Percentiles rank a stretch among this genome's conserved stretches.
Conservation (phyloP, 2,113 vertebrate species). For the Hyperopisus bebe region DNA sequence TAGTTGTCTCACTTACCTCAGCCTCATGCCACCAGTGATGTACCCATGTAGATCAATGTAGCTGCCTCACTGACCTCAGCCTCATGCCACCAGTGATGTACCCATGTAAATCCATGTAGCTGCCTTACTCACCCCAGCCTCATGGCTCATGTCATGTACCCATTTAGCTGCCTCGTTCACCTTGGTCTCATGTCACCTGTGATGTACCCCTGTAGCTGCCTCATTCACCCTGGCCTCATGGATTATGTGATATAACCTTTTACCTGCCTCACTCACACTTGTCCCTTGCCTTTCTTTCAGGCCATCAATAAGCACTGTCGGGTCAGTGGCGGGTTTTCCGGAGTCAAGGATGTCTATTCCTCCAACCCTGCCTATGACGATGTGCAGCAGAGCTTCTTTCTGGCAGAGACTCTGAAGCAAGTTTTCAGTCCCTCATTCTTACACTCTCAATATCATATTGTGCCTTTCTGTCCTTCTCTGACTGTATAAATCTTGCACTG, state of each 20-base stretch:
- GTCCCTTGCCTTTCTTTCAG: conserved; percentile 47
- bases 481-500: not conserved
- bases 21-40: too few species aligned
- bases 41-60: too few species aligned
- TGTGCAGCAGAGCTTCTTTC: conserved; percentile 98
- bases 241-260: not conserved
- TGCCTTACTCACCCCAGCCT: too few species aligned
- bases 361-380: conserved; percentile 88
- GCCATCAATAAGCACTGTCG: conserved; percentile 94
- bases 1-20: too few species aligned
- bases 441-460: not conserved
- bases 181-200: not conserved
- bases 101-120: too few species aligned
- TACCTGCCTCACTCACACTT: not conserved
- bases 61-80: too few species aligned
- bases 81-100: too few species aligned
- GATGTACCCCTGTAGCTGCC: not conserved
- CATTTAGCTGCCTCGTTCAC: too few species aligned
- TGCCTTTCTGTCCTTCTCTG: not conserved
- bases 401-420: conserved; percentile 98
- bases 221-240: not conserved
- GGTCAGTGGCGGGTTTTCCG: conserved; percentile 92
- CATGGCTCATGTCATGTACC: too few species aligned
- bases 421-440: conserved; percentile 30
- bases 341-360: conserved; percentile 95